These are phyloP conservation scores for Marronus borbonicus DNA, from an alignment of 2,888 invertebrate species.

Conservation along the genomic window DNA sequence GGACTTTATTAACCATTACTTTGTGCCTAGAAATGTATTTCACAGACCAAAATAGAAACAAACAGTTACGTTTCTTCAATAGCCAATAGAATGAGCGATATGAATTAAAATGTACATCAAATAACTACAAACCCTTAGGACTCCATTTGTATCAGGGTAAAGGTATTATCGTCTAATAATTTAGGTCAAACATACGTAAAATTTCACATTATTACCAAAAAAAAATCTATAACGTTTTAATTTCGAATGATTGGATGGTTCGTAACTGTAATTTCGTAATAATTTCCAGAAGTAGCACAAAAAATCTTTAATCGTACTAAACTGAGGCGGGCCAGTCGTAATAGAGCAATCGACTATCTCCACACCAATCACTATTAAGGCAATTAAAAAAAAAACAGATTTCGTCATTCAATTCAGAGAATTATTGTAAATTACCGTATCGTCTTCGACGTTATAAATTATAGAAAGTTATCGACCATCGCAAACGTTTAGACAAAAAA, in stretches of 20 bases:
- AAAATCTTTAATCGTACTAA: background rate
- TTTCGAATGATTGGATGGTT: background rate
- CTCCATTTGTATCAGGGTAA: background rate
- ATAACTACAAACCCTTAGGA: background rate
- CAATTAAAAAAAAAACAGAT: background rate
- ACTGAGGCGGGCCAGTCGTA: background rate
- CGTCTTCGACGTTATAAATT: slow-evolving; percentile 2
- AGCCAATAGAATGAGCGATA: too few species aligned
- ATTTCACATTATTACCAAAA: slow-evolving; percentile 6
- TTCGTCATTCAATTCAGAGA: slow-evolving; percentile 2
- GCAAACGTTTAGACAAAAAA: background rate
- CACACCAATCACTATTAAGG: background rate
- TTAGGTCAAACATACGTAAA: slow-evolving; percentile 4
- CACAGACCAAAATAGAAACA: too few species aligned
- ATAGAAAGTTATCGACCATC: background rate
- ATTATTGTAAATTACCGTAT: background rate
- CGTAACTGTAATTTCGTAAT: slow-evolving; percentile 1
- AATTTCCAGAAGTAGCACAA: slow-evolving; percentile 14
- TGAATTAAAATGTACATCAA: background rate
- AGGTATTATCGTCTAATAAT: background rate
- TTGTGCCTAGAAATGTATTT: too few species aligned
- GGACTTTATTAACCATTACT: too few species aligned
- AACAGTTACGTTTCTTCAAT: too few species aligned
- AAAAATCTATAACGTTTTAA: background rate
- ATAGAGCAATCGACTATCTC: background rate